These are phyloP conservation scores for Chascanopsetta lugubris DNA, from an alignment of 2,113 vertebrate species.

Conservation along the genomic window DNA sequence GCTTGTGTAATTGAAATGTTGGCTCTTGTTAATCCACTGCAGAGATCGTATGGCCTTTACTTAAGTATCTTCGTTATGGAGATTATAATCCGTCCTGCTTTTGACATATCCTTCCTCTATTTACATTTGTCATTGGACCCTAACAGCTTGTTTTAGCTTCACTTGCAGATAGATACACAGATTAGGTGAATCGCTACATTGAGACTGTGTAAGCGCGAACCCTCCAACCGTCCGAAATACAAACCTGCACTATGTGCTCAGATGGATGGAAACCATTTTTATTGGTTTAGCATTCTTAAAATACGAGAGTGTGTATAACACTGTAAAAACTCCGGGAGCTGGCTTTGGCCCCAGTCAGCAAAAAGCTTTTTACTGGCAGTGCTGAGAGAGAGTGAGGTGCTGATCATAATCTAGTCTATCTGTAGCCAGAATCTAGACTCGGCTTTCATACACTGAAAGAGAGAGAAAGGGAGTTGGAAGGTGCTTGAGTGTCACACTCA, in stretches of 20 bases:
- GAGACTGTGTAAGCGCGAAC: conserved; percentile 55
- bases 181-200: conserved; percentile 36
- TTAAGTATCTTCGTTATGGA: not conserved
- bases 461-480: conserved; percentile 67
- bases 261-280: conserved; percentile 72
- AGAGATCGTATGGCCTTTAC: not conserved
- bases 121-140: conserved; percentile 41
- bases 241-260: conserved; percentile 47
- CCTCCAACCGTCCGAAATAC: conserved; percentile 22
- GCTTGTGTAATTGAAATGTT: no score
- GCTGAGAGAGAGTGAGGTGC: conserved; percentile 70
- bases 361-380: conserved; percentile 82
- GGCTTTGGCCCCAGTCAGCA: conserved; percentile 81
- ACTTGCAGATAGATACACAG: conserved; percentile 47
- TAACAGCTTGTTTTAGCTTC: conserved; percentile 41
- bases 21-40: not conserved
- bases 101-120: conserved; percentile 25
- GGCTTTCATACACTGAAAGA: conserved; percentile 71
- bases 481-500: conserved; percentile 68
- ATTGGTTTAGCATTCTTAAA: conserved; percentile 76
- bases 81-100: conserved; percentile 37
- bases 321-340: conserved; percentile 77
- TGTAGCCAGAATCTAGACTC: conserved; percentile 68
- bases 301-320: conserved; percentile 74
- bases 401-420: conserved; percentile 79